Base-by-base conservation (phyloP, 2,888 invertebrate species). In the Thecophora atra region DNA sequence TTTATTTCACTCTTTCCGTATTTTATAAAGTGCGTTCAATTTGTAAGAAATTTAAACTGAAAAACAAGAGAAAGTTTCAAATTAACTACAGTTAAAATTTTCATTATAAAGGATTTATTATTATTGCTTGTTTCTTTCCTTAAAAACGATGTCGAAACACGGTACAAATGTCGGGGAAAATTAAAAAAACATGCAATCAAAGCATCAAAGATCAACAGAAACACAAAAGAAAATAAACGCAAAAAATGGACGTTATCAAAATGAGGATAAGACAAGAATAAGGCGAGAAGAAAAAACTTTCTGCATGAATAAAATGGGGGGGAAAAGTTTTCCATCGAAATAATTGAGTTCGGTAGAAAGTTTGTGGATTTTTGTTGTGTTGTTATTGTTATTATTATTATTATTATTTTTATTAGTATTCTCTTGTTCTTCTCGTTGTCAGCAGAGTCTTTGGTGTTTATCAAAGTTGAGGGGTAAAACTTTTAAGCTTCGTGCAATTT, bases 321-420 rank as follows among this genome's bases (percentile, higher is more conserved):
- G 65, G 70, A 70, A 21, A 52, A 51, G 54, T 58, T 69, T 54
- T 63, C 24, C 47, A 58, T 17, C 44, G 24, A 70, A 73, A 73
- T 73, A 70, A 73, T 70, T 73, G 72, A 73, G 72, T 70, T 70
- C 54, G 65, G 70, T 73, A 19, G 60, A 58, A 47, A 51, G 30
- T 63, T 52, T 19, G 67, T 24, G 37, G 30, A 19, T 47, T 65
- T 71, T 71, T 71, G 65, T 71, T 42, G 30, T 37, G 4, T 7
- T 15, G 6, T 58, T 58, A 15, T 58, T 58, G 24, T 47, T 47
- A 47, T 64, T 13, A 15, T 37, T 37, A 11, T 37, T 37, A 11
- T 37, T 37, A 2, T 37, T 11, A 11, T 1, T 37, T 6, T 37
- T 37, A 11, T 37, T 37, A 11, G 7, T 37, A 11, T 37, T 37